Base-by-base conservation (phyloP, 2,888 invertebrate species). In the Pseudococcus longispinus region DNA sequence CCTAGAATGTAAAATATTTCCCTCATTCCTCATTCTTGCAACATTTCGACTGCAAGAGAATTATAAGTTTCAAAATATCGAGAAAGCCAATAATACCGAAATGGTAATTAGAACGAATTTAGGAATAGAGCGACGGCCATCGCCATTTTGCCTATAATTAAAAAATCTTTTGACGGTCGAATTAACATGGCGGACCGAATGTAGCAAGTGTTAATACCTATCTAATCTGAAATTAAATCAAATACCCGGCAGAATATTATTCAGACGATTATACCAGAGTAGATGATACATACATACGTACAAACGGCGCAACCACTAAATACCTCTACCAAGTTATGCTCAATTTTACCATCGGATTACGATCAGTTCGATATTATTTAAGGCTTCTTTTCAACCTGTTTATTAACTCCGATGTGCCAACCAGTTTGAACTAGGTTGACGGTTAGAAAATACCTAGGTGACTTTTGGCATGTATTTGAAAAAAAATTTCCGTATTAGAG, bases 221-320 rank as follows among this genome's bases (percentile, higher is more conserved):
- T 29, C 60, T 84, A 84, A 84, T 84, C 55, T 84, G 26, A 84
- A 84, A 84, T 84, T 51, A 84, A 84, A 84, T 84, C 84, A 13
- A 84, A 83, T 83, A 46, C 44, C 82, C 29, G 44, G 82, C 82
- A 83, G 83, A 42, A 83, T n/a, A 23, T 82, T 80, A 51, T 46
- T 60, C 32, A 20, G n/a, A 60, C 23, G 60, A 60, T 23, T 60
- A 9, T 51, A n/a, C 51, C n/a, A n/a, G 3, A 51, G 55, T 83
- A 15, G 42, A 51, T 55, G 83, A 51, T 51, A 83, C 32, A 26
- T 46, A 51, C 46, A 46, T 55, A 55, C 37, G 37, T n/a, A 55
- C 1, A 15, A n/a, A 55, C 84, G 29, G 83, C 29, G n/a, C 51
- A 83, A 29, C 83, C 42, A 20, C 77, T 42, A 84, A 84, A 84